Conservation (phyloP, 2,888 invertebrate genomes). For the Clivina fossor region DNA sequence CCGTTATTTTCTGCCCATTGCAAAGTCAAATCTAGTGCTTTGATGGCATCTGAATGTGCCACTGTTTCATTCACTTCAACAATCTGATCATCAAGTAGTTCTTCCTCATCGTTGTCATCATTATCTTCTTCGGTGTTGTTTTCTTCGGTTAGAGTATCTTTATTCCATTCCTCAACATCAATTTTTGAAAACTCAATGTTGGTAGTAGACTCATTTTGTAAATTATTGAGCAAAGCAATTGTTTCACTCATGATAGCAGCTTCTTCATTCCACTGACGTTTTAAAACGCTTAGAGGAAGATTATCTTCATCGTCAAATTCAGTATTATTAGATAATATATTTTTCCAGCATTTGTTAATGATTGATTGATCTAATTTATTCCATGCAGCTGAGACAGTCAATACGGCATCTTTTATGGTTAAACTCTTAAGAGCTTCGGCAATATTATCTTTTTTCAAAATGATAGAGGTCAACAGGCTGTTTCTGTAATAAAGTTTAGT, state of each 20-base stretch:
- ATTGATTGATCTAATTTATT: slow-evolving; percentile 9
- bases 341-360: slow-evolving; percentile 8
- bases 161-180: slow-evolving; percentile 9
- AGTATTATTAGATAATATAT: slow-evolving; percentile 15
- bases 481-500: slow-evolving; percentile 2
- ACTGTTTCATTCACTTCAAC: slow-evolving; percentile 1
- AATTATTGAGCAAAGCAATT: slow-evolving; percentile 7
- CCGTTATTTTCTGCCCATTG: slow-evolving; percentile 1
- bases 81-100: slow-evolving; percentile 11
- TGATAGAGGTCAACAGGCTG: too few relatives aligned
- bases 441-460: too few relatives aligned
- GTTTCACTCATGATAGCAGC: slow-evolving; percentile 7
- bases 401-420: slow-evolving; percentile 7
- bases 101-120: slow-evolving; percentile 3
- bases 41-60: not conserved
- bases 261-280: slow-evolving; percentile 10
- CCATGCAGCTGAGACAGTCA: slow-evolving; percentile 3
- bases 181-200: slow-evolving; percentile 6
- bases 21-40: slow-evolving; percentile 1
- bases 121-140: slow-evolving; percentile 7
- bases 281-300: slow-evolving; percentile 9
- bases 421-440: slow-evolving; percentile 1
- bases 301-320: slow-evolving; percentile 8
- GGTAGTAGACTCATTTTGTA: slow-evolving; percentile 8
- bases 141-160: slow-evolving; percentile 6